Evolutionary conservation across 2,797 vertebrate species (phyloP).

Genomic region (Notoglanidium macrostoma): DNA sequence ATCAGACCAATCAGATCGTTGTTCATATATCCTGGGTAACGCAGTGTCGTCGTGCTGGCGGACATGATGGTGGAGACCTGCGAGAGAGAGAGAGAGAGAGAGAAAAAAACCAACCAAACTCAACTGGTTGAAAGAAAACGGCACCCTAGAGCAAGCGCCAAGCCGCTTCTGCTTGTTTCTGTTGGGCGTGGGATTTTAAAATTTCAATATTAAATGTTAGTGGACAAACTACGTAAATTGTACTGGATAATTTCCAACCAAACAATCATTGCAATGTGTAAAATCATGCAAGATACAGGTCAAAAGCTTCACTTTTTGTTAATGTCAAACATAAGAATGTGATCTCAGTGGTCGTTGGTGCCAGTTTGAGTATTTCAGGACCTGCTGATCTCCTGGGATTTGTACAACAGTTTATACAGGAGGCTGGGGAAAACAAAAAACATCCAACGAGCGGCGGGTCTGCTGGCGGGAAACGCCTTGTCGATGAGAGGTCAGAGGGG

Average conservation of each 20-base stretch:
- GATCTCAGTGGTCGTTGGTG: not conserved
- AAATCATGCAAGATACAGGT: not conserved
- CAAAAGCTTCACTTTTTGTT: not conserved
- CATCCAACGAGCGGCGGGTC: not conserved
- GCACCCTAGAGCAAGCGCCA: not conserved
- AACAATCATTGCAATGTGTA: not conserved
- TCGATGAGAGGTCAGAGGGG: not conserved
- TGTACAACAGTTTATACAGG: not conserved
- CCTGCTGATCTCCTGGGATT: not conserved
- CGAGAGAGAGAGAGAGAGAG: not conserved
- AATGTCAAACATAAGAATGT: not conserved
- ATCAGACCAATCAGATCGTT: conserved; percentile 95
- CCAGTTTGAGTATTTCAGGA: not conserved
- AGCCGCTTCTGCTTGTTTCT: not conserved
- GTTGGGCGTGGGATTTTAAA: not conserved
- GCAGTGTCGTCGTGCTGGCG: conserved; percentile 92
- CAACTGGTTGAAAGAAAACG: not conserved
- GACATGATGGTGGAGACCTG: conserved; percentile 99
- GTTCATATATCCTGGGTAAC: conserved; percentile 97
- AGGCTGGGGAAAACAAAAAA: not conserved
- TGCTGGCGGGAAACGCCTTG: too few relatives aligned
- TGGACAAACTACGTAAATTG: not conserved
- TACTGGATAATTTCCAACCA: not conserved
- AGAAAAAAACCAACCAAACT: not conserved
- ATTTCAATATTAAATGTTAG: not conserved